A percentile compares a stretch with the other conserved stretches of the same genome.
These are phyloP conservation scores for Salarias fasciatus DNA, from an alignment of 2,797 vertebrate species.

Conservation along the genomic window DNA sequence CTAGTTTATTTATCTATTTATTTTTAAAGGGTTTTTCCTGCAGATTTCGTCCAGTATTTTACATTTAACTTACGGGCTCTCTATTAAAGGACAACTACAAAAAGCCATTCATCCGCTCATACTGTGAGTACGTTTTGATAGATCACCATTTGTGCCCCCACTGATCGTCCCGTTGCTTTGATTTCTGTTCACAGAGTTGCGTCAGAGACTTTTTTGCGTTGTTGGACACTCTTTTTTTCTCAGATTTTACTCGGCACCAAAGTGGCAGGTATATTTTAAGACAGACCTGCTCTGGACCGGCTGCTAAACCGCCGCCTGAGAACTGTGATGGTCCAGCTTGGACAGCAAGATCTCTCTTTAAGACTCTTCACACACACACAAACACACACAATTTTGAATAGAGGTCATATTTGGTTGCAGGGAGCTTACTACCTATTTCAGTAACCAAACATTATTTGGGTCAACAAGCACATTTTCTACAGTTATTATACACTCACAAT, in stretches of 20 bases:
- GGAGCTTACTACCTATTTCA: too few species aligned
- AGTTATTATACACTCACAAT: too few species aligned
- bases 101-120: slow-evolving; percentile 78
- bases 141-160: slow-evolving; percentile 74
- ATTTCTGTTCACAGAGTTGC: slow-evolving; percentile 35
- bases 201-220: slow-evolving; percentile 35
- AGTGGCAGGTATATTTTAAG: slow-evolving; percentile 20
- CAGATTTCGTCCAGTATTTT: slow-evolving; percentile 48
- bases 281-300: slow-evolving; percentile 12
- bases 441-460: too few species aligned
- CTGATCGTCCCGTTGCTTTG: slow-evolving; percentile 51
- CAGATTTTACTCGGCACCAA: slow-evolving; percentile 25
- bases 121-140: slow-evolving; percentile 79
- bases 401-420: too few species aligned
- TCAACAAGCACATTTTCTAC: too few species aligned
- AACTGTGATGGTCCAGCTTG: not conserved
- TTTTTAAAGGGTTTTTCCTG: slow-evolving; percentile 9
- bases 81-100: slow-evolving; percentile 59
- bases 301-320: slow-evolving; percentile 17
- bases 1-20: too few species aligned
- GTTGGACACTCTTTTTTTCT: slow-evolving; percentile 1
- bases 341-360: too few species aligned
- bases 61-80: slow-evolving; percentile 52
- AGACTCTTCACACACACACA: too few species aligned
- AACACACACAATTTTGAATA: too few species aligned